phyloP scores from a whole-genome alignment of 2,797 vertebrate species.

The Spinus pinus region DNA sequence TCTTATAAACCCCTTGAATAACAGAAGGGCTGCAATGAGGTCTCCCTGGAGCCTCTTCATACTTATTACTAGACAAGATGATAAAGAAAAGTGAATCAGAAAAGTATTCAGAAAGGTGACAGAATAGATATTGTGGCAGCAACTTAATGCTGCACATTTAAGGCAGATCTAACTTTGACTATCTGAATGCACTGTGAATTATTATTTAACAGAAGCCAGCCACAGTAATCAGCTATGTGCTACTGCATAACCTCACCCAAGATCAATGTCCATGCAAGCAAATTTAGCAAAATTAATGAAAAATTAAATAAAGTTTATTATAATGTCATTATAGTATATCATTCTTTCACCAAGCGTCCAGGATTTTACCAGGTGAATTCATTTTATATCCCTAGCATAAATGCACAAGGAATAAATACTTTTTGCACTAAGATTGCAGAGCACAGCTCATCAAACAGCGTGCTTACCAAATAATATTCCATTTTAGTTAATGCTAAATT shows the following conservation, averaged over 20 bases:
- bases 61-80: background rate
- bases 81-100: background rate
- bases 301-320: conserved; percentile 8
- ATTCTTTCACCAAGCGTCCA: background rate
- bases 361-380: background rate
- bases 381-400: background rate
- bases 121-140: background rate
- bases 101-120: background rate
- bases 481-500: background rate
- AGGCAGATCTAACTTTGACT: background rate
- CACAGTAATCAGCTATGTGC: background rate
- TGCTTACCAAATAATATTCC: background rate
- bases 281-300: conserved; percentile 14
- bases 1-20: background rate
- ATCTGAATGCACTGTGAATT: background rate
- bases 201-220: background rate
- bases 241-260: background rate
- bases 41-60: background rate
- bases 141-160: background rate
- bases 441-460: background rate
- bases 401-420: background rate
- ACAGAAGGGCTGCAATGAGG: background rate
- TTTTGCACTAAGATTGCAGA: background rate
- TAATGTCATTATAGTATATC: background rate
- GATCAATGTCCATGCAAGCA: background rate